Conservation (phyloP, 2,888 invertebrate species). For the Steinernema hermaphroditum region DNA sequence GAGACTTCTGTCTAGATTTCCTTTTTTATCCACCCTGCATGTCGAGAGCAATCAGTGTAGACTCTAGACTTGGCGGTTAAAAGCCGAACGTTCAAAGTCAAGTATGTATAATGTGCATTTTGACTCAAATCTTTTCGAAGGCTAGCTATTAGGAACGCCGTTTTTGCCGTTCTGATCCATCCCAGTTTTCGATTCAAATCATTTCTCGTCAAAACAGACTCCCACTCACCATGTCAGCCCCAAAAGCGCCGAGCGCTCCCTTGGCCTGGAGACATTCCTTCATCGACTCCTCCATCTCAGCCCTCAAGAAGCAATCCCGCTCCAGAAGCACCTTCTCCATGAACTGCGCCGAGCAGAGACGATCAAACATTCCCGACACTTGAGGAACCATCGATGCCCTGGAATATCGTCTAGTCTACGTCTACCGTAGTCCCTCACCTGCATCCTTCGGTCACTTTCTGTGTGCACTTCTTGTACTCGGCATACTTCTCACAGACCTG, state of each 20-base stretch:
- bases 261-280: not conserved
- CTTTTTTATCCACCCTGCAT: too few species aligned
- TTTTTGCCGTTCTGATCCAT: too few species aligned
- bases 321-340: constrained; percentile 47
- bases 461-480: constrained; percentile 52
- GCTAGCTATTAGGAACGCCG: too few species aligned
- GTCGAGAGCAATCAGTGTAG: too few species aligned
- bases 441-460: constrained; percentile 49
- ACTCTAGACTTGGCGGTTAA: too few species aligned
- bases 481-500: constrained; percentile 50
- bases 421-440: constrained; percentile 37
- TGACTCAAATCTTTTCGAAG: too few species aligned
- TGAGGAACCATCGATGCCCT: constrained; percentile 38
- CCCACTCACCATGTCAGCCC: not conserved
- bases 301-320: constrained; percentile 47
- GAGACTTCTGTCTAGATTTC: too few species aligned
- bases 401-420: not conserved
- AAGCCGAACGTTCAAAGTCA: too few species aligned
- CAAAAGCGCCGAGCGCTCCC: not conserved
- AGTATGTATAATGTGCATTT: too few species aligned
- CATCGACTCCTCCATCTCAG: constrained; percentile 37
- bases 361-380: constrained; percentile 56
- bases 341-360: constrained; percentile 52
- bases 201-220: too few species aligned
- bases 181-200: too few species aligned